Conservation (phyloP, 1,140 invertebrate species). For the Psilanteris sp. region DNA sequence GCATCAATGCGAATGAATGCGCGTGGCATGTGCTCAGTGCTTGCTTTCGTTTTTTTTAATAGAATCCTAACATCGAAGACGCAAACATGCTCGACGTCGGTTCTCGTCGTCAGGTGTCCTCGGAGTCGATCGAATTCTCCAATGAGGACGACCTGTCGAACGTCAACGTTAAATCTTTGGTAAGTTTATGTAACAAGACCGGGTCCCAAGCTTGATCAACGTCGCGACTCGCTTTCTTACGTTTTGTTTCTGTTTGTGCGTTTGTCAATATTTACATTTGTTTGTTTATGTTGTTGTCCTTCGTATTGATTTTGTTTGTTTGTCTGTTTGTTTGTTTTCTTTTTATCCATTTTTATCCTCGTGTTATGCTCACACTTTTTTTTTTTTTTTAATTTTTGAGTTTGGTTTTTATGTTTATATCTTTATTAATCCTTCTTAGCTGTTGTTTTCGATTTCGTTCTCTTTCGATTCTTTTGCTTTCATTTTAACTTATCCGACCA, state of each 20-base stretch:
- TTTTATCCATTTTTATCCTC: no score
- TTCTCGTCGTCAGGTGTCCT: slow-evolving; percentile 68
- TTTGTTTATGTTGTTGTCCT: no score
- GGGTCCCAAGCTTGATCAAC: no score
- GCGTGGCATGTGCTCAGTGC: slow-evolving; percentile 69
- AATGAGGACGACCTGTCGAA: slow-evolving; percentile 81
- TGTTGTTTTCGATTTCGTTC: neutral
- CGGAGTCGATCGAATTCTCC: slow-evolving; percentile 74
- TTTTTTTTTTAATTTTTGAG: no score
- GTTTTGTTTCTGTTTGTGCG: no score
- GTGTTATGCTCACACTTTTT: no score
- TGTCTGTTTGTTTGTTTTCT: no score
- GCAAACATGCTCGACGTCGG: slow-evolving; percentile 72
- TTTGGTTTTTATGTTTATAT: no score
- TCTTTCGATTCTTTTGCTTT: neutral
- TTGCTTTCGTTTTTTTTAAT: slow-evolving; percentile 71
- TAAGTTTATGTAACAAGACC: slow-evolving; percentile 68
- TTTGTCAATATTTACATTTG: no score
- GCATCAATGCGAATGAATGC: slow-evolving; percentile 32
- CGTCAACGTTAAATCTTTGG: slow-evolving; percentile 81
- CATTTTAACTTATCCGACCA: neutral
- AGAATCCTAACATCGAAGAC: slow-evolving; percentile 75
- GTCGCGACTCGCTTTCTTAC: neutral
- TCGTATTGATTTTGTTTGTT: no score
- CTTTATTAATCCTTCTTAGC: no score